These are phyloP conservation scores for Littorina saxatilis DNA, from an alignment of 1,140 invertebrate genomes.

Conservation along the genomic window DNA sequence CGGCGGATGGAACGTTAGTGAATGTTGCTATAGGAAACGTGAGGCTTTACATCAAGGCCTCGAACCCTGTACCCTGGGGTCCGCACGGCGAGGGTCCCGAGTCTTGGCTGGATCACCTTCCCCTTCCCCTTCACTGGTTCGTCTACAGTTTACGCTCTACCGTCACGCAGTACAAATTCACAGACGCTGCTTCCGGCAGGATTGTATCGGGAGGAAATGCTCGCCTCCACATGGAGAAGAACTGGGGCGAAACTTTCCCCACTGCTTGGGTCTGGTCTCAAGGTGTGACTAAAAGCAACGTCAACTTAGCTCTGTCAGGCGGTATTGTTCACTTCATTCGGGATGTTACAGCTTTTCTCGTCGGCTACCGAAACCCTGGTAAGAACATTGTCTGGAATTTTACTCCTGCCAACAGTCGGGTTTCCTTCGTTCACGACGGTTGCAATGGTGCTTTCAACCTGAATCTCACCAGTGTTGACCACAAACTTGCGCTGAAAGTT, in stretches of 20 bases:
- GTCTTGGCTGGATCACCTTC: constrained; percentile 57
- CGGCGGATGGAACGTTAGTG: constrained; percentile 45
- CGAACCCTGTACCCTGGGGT: constrained; percentile 53
- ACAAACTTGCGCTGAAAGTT: constrained; percentile 44
- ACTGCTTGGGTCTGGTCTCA: constrained; percentile 63
- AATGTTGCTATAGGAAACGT: constrained; percentile 47
- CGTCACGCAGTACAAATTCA: constrained; percentile 46
- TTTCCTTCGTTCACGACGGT: constrained; percentile 45
- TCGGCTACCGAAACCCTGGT: constrained; percentile 58
- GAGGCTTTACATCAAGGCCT: constrained; percentile 41
- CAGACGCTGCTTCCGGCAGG: constrained; percentile 35
- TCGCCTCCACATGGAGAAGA: constrained; percentile 63
- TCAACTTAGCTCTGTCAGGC: constrained; percentile 55
- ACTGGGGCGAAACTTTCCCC: constrained; percentile 66
- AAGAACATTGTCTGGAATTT: constrained; percentile 54
- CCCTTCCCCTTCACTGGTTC: constrained; percentile 65
- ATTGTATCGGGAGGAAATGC: constrained; percentile 32
- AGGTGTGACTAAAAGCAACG: constrained; percentile 45
- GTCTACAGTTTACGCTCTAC: constrained; percentile 62
- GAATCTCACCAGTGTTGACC: constrained; percentile 38
- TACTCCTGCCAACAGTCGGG: constrained; percentile 51
- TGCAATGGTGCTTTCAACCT: constrained; percentile 54
- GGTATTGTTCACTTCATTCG: constrained; percentile 54
- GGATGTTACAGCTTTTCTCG: constrained; percentile 51
- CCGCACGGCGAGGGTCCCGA: constrained; percentile 58